Conservation (phyloP, 2,113 vertebrate genomes). For the Clarias magur region DNA sequence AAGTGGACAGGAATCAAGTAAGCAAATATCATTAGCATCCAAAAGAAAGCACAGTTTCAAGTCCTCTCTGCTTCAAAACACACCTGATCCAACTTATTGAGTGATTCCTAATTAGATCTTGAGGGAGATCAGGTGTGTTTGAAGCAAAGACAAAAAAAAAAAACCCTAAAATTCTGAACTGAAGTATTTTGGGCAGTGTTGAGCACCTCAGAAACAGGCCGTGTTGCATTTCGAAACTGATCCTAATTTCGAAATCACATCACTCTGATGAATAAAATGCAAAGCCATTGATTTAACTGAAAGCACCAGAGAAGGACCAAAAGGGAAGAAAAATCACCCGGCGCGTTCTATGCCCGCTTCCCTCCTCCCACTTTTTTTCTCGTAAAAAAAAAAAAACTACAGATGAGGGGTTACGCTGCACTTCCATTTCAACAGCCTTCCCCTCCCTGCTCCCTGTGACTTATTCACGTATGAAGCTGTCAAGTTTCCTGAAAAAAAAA, state of each 20-base stretch:
- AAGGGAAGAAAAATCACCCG: slow-evolving; percentile 50
- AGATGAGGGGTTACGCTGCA: slow-evolving; percentile 64
- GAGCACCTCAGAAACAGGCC: background rate
- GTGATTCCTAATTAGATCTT: slow-evolving; percentile 12
- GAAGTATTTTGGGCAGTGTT: background rate
- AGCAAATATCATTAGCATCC: background rate
- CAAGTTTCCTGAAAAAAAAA: slow-evolving; percentile 35
- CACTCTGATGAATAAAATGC: background rate
- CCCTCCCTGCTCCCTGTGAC: slow-evolving; percentile 58
- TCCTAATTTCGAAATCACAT: background rate
- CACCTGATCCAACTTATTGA: background rate
- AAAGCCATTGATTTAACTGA: slow-evolving; percentile 58
- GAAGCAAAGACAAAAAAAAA: background rate
- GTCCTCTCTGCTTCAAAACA: background rate
- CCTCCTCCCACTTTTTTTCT: slow-evolving; percentile 65
- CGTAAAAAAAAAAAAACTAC: slow-evolving; percentile 52
- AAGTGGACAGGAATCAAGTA: slow-evolving; percentile 6
- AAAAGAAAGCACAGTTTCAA: background rate
- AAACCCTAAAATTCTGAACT: no score
- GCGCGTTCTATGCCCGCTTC: slow-evolving; percentile 59
- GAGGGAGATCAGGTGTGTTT: background rate
- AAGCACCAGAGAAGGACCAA: slow-evolving; percentile 58
- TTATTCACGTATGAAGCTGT: slow-evolving; percentile 45
- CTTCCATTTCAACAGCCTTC: slow-evolving; percentile 60
- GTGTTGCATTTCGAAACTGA: slow-evolving; percentile 13